Evolutionary conservation across 1,140 invertebrate species (phyloP).

Genomic region (Ridgeia piscesae): DNA sequence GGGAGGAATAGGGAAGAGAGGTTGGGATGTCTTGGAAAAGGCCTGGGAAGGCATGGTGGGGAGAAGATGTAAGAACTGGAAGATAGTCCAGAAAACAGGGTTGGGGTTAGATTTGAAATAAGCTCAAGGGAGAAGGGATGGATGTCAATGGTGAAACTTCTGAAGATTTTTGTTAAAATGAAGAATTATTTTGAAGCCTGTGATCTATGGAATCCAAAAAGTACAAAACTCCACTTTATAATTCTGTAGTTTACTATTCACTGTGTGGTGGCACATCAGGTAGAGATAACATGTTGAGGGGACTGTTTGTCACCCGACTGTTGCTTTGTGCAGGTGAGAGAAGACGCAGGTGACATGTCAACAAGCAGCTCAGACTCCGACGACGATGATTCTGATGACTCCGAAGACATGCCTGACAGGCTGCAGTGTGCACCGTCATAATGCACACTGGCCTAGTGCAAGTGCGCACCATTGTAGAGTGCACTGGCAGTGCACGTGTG

Average conservation of each 20-base stretch:
- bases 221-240: no score
- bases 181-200: no score
- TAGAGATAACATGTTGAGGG: background rate
- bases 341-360: slow-evolving; percentile 40
- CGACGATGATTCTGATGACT: slow-evolving; percentile 38
- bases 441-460: slow-evolving; percentile 11
- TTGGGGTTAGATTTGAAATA: no score
- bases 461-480: background rate
- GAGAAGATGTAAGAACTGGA: no score
- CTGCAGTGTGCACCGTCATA: slow-evolving; percentile 50
- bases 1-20: no score
- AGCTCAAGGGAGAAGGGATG: background rate
- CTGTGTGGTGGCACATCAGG: no score
- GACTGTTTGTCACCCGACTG: background rate
- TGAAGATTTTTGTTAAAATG: background rate
- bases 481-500: background rate
- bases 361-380: slow-evolving; percentile 39
- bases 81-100: no score
- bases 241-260: no score
- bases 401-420: slow-evolving; percentile 37
- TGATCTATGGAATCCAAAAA: no score
- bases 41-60: no score
- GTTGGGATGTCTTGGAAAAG: no score
- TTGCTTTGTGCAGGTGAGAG: slow-evolving; percentile 16
- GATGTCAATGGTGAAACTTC: no score